Percentiles rank a stretch among this genome's conserved stretches.
phyloP scores from a whole-genome alignment of 2,888 invertebrate species.

The Agrochola lychnidis region DNA sequence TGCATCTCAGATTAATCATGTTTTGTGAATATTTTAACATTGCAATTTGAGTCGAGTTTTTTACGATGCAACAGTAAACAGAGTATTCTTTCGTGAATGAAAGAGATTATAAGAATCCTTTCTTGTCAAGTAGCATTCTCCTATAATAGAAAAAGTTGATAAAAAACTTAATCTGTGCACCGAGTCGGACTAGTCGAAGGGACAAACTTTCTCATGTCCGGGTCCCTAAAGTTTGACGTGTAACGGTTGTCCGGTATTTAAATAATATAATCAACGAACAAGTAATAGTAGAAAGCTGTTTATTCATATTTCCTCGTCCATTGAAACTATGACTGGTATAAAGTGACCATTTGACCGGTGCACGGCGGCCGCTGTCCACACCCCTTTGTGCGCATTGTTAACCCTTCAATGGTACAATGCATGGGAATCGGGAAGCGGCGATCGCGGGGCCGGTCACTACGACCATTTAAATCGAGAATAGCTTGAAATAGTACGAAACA shows the following conservation, averaged over 20 bases:
- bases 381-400: conserved; percentile 87
- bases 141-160: conserved; percentile 57
- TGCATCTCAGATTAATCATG: conserved; percentile 36
- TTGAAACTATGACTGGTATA: conserved; percentile 85
- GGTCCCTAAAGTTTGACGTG: conserved; percentile 82
- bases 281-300: conserved; percentile 83
- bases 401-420: conserved; percentile 85
- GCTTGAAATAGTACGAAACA: conserved; percentile 57
- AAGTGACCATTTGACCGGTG: conserved; percentile 89
- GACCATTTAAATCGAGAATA: conserved; percentile 83
- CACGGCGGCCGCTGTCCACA: conserved; percentile 86
- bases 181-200: conserved; percentile 58
- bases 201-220: conserved; percentile 85
- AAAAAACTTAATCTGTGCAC: conserved; percentile 62
- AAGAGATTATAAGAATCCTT: conserved; percentile 49
- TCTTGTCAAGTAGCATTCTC: conserved; percentile 44
- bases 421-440: conserved; percentile 89
- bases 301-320: conserved; percentile 88
- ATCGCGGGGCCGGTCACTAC: conserved; percentile 73
- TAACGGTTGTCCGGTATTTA: conserved; percentile 87
- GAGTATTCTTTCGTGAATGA: conserved; percentile 38
- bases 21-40: conserved; percentile 45
- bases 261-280: conserved; percentile 87
- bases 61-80: conserved; percentile 22
- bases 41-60: conserved; percentile 23